Evolutionary conservation across 1,140 invertebrate species (phyloP).

Genomic region (Hypothenemus hampei): DNA sequence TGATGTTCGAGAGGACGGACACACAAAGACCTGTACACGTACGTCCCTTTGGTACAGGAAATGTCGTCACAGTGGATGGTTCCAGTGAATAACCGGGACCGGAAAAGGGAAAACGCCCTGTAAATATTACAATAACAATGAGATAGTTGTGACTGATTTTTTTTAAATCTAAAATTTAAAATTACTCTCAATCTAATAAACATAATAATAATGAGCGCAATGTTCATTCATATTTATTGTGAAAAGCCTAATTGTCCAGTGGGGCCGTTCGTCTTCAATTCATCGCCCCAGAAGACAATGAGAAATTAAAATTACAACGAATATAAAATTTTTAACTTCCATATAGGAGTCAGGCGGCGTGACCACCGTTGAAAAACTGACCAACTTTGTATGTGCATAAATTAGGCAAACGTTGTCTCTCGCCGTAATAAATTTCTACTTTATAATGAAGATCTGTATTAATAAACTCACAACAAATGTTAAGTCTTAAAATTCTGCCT

Average conservation of each 20-base stretch:
- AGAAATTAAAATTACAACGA: constrained; percentile 36
- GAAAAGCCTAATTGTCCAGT: too few species aligned
- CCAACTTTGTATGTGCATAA: constrained; percentile 27
- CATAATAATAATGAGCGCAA: background rate
- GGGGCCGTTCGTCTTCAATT: too few species aligned
- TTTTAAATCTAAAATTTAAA: background rate
- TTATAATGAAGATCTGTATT: too few species aligned
- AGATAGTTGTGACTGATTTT: background rate
- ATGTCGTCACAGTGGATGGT: constrained; percentile 15
- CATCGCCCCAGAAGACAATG: constrained; percentile 35
- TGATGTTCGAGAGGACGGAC: too few species aligned
- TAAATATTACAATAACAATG: constrained; percentile 2
- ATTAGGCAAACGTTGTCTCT: constrained; percentile 11
- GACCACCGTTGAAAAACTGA: constrained; percentile 19
- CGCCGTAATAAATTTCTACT: constrained; percentile 5
- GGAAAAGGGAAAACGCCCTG: constrained; percentile 14
- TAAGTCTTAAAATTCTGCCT: too few species aligned
- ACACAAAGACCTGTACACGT: constrained; percentile 4
- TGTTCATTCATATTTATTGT: too few species aligned
- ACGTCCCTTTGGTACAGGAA: constrained; percentile 15
- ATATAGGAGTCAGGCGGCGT: constrained; percentile 14
- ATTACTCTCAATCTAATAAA: background rate
- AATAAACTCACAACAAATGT: too few species aligned
- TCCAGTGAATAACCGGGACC: constrained; percentile 6
- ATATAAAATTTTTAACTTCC: constrained; percentile 33